Percentiles rank a stretch among this genome's conserved stretches.
Conservation (phyloP, 2,797 vertebrate species). For the Anniella stebbinsi region DNA sequence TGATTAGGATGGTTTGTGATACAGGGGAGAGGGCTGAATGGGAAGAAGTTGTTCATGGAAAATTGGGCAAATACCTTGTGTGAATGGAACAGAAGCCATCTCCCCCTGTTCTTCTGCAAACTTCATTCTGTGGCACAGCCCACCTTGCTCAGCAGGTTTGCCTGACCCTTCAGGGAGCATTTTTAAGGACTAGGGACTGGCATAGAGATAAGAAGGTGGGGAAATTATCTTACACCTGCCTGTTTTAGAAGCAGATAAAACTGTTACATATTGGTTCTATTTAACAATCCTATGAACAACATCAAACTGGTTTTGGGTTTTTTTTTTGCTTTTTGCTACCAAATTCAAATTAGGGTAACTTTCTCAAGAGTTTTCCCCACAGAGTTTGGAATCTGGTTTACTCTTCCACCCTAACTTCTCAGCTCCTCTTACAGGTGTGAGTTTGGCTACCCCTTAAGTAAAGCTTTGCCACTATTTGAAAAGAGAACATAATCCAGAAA, state of each 20-base stretch:
- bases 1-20: too few species aligned
- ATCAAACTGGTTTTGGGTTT: neutral
- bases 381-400: neutral
- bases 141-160: neutral
- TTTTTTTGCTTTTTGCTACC: neutral
- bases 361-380: neutral
- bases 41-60: too few species aligned
- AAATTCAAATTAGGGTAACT: neutral
- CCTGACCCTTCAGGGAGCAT: neutral
- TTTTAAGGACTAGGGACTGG: neutral
- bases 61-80: too few species aligned
- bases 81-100: neutral
- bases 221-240: neutral
- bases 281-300: neutral
- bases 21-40: neutral
- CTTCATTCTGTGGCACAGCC: neutral
- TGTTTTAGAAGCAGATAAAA: neutral
- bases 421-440: constrained; percentile 1
- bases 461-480: constrained; percentile 13
- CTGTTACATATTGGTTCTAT: neutral
- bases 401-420: neutral
- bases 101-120: neutral
- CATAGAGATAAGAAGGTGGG: neutral
- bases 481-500: neutral
- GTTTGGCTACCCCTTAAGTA: neutral